Evolutionary conservation across 1,140 invertebrate genomes (phyloP).

Genomic region (Ceratina japonica): DNA sequence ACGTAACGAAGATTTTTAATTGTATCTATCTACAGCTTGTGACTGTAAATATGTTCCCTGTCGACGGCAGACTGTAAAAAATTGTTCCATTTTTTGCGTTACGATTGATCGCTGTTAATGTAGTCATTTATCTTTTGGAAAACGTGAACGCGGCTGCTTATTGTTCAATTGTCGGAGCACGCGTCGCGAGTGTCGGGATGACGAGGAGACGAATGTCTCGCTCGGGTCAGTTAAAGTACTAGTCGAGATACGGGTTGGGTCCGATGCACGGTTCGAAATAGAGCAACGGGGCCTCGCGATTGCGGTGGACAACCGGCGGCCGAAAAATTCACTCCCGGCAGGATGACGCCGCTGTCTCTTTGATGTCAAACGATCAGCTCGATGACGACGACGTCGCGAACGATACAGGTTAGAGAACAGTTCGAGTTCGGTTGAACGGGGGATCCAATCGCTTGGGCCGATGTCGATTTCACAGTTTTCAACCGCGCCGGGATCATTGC

Average conservation of each 20-base stretch:
- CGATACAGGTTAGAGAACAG: constrained; percentile 38
- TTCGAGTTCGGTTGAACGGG: neutral
- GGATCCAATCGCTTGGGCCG: neutral
- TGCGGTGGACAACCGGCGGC: constrained; percentile 8
- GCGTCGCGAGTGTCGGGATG: neutral
- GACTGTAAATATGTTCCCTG: too few relatives aligned
- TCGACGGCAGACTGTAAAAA: too few relatives aligned
- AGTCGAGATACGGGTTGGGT: neutral
- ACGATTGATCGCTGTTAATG: too few relatives aligned
- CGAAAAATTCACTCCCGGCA: constrained; percentile 14
- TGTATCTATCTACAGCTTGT: too few relatives aligned
- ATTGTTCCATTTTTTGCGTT: too few relatives aligned
- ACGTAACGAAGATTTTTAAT: too few relatives aligned
- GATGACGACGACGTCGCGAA: constrained; percentile 19
- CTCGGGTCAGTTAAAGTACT: neutral
- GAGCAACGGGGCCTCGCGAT: neutral
- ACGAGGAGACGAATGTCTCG: constrained; percentile 15
- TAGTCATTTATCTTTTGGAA: neutral
- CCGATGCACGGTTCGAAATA: constrained; percentile 11
- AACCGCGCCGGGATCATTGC: neutral
- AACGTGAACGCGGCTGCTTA: neutral
- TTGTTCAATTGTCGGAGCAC: constrained; percentile 23
- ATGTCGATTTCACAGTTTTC: neutral
- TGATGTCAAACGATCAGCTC: constrained; percentile 42
- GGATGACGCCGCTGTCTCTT: constrained; percentile 29